Evolutionary conservation across 2,888 invertebrate species (phyloP), one percentile per base, ranked within the genome.

Genomic region (Adelognathus sp.): DNA sequence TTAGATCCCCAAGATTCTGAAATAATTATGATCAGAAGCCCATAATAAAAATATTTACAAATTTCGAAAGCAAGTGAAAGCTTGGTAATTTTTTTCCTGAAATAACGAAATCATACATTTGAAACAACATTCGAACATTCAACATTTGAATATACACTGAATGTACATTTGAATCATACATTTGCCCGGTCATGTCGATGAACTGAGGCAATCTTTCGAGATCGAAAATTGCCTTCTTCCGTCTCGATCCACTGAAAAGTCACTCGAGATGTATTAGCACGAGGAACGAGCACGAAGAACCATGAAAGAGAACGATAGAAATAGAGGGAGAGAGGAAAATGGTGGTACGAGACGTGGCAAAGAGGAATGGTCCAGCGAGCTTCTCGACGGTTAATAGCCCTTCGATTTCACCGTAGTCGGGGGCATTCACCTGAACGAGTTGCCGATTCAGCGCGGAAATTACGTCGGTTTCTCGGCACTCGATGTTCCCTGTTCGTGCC

Each of bases 401-500:
- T 83, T 82, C 81, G 82, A 82, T 85, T 83, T 77, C 72, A 44
- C 44, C 61, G 52, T 56, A 14, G 44, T 36, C 72, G 74, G n/a
- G 72, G 72, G 56, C 77, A 81, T 73, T 81, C 81, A 79, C 67
- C 80, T 58, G 80, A 81, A 73, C 66, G 75, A 79, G 81, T 80
- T 83, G 85, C 84, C 84, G 86, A 86, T 84, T 86, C 86, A 86
- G 83, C 86, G 75, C 60, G 76, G 76, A 73, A 79, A 79, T 79
- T 75, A 71, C 71, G 54, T 75, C 46, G 71, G 66, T 74, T 74
- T 64, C 69, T 70, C 60, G 58, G 61, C 44, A 52, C 64, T 60
- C 46, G 21, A 50, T 70, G 46, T 18, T 66, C 58, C 16, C 29
- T 29, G 24, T 61, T 33, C 46, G 33, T 29, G 18, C 21, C 61